Base-by-base conservation (phyloP, 2,113 vertebrate species). In the Muscicapa adusta region DNA sequence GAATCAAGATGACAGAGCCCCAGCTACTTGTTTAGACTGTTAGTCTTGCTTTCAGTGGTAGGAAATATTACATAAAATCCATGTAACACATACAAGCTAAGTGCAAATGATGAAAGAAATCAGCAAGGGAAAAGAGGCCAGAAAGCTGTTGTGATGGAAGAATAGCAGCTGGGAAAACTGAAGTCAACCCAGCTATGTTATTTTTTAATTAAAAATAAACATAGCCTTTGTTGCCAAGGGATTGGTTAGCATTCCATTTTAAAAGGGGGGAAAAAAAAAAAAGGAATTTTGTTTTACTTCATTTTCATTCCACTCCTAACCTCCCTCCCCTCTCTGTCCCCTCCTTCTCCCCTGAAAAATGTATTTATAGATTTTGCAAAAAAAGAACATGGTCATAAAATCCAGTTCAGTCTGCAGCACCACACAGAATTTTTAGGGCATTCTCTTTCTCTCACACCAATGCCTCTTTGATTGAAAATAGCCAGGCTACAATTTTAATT, bases 141-240 rank as follows among this genome's bases (percentile, higher is more conserved):
- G 42, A 94, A 75, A 77, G 78, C 70, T 92, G 93, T 92, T 92
- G 85, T 61, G 80, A 95, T 89, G 94, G 93, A 95, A 94, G 93
- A 93, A 95, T 67, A 93, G 61, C 91, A 96, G 86, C 95, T 62
- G 73, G 93, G 94, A 96, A 97, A 96, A 96, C 94, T 96, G 95
- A 97, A 95, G 95, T 96, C 95, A 96, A 97, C 92, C 86, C 96
- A 95, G 77, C 88, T 94, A 96, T 95, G 95, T 95, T 97, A 96
- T 96, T 97, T 97, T 97, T 97, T 97, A 97, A 98, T 98, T 97
- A 97, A 97, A 98, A 98, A 96, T 98, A 96, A 98, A 96, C 96
- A 97, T 22, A 51, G 62, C 43, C 42, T 96, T 98, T 96, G 96
- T 94, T 96, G 97, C 95, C 95, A 97, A 85, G 94, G 96, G 96